Conservation (phyloP, 2,113 vertebrate genomes). For the Chamaetylas fuelleborni region DNA sequence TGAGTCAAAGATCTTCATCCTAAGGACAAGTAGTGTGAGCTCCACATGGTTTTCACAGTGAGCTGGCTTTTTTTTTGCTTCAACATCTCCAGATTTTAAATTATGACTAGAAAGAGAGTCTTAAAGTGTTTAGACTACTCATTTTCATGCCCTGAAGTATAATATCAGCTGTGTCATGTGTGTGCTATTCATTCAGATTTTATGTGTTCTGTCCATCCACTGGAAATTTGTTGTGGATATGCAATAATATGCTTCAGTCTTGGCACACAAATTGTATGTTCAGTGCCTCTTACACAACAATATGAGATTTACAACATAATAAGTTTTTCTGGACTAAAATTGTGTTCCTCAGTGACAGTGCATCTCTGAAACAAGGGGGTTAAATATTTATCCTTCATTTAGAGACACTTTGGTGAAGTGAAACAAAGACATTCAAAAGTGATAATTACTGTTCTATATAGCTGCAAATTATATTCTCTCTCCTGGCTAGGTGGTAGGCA, state of each 20-base stretch:
- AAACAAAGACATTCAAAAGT: background rate
- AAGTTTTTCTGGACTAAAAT: background rate
- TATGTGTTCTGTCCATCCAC: background rate
- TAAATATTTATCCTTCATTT: background rate
- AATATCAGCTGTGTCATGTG: rapidly evolving
- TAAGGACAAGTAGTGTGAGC: background rate
- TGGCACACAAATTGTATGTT: background rate
- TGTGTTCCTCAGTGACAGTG: background rate
- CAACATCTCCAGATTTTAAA: background rate
- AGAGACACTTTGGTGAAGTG: background rate
- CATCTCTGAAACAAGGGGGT: background rate
- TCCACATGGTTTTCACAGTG: background rate
- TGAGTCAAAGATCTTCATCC: background rate
- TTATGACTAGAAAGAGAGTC: background rate
- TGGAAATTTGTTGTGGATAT: background rate
- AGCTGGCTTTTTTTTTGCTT: background rate
- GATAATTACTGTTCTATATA: background rate
- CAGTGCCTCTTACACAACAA: background rate
- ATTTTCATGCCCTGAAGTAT: background rate
- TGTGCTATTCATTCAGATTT: background rate
- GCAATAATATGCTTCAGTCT: background rate
- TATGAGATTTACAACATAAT: background rate
- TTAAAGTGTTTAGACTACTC: background rate
- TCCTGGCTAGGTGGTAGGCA: background rate
- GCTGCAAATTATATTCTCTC: background rate